Conservation (phyloP, 1,140 invertebrate genomes). For the Paralvinella palmiformis region DNA sequence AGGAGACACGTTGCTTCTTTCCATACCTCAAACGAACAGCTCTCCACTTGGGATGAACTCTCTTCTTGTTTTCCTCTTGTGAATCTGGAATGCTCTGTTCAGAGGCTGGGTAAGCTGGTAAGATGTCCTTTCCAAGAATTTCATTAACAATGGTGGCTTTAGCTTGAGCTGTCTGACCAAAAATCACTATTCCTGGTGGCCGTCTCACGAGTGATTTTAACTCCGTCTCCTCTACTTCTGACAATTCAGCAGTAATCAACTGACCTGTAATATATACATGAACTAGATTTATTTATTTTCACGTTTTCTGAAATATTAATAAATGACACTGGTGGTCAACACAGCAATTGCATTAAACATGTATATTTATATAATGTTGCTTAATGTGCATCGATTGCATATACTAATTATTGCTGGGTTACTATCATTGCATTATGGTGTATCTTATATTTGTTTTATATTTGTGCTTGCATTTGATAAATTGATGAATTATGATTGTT, state of each 20-base stretch:
- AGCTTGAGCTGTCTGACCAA: conserved; percentile 64
- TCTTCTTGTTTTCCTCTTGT: conserved; percentile 49
- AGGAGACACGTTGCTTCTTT: conserved; percentile 59
- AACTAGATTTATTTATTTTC: too few species aligned
- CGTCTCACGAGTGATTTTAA: conserved; percentile 48
- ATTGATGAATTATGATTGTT: too few species aligned
- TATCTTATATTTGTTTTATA: too few species aligned
- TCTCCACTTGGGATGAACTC: conserved; percentile 52
- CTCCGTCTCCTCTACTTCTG: conserved; percentile 41
- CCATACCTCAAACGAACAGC: conserved; percentile 70
- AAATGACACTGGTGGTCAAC: too few species aligned
- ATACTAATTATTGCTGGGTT: too few species aligned
- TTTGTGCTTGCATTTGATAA: too few species aligned
- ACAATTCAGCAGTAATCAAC: conserved; percentile 42
- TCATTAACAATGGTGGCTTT: conserved; percentile 68
- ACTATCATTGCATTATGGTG: too few species aligned
- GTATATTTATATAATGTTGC: too few species aligned
- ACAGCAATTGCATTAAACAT: too few species aligned
- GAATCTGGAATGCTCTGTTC: too few species aligned
- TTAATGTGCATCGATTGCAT: too few species aligned
- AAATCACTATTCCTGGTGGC: conserved; percentile 55
- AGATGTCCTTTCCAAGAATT: conserved; percentile 59
- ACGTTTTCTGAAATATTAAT: too few species aligned
- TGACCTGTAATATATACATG: conserved; percentile 38
- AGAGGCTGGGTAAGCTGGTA: conserved; percentile 52